These are phyloP conservation scores for Melanchra persicariae DNA, from an alignment of 2,888 invertebrate genomes.

Conservation along the genomic window DNA sequence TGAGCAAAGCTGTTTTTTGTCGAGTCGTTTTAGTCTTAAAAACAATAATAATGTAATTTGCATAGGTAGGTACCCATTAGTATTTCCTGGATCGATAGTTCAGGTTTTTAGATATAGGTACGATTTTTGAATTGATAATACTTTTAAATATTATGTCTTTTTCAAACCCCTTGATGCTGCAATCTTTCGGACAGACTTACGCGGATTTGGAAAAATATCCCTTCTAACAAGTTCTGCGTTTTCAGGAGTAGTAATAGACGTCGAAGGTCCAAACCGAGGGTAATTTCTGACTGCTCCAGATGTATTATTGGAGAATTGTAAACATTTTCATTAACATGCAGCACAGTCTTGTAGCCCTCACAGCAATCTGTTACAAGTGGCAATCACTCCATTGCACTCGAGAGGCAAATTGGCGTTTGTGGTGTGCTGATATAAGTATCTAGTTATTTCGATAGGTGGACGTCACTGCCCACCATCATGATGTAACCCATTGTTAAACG, in stretches of 20 bases:
- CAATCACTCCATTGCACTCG: slow-evolving; percentile 6
- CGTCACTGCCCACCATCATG: slow-evolving; percentile 30
- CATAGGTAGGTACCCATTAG: slow-evolving; percentile 5
- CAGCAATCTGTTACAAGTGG: slow-evolving; percentile 7
- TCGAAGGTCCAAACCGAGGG: too few relatives aligned
- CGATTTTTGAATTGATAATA: not conserved
- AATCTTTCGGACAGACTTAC: too few relatives aligned
- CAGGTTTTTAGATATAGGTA: not conserved
- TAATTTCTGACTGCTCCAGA: too few relatives aligned
- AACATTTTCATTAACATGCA: not conserved
- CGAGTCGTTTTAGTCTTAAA: slow-evolving; percentile 25
- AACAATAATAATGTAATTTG: slow-evolving; percentile 24
- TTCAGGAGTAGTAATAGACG: too few relatives aligned
- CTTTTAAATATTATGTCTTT: too few relatives aligned
- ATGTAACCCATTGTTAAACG: slow-evolving; percentile 22
- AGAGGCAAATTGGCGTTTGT: slow-evolving; percentile 17
- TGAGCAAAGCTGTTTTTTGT: slow-evolving; percentile 37
- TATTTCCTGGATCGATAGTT: slow-evolving; percentile 42
- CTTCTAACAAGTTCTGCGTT: too few relatives aligned
- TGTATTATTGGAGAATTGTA: not conserved
- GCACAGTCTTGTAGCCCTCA: not conserved
- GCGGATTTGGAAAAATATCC: too few relatives aligned
- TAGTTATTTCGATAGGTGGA: slow-evolving; percentile 20
- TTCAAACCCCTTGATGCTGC: too few relatives aligned
- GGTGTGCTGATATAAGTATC: slow-evolving; percentile 13